phyloP scores from a whole-genome alignment of 2,888 invertebrate species.

The Gymnosoma rotundatum region DNA sequence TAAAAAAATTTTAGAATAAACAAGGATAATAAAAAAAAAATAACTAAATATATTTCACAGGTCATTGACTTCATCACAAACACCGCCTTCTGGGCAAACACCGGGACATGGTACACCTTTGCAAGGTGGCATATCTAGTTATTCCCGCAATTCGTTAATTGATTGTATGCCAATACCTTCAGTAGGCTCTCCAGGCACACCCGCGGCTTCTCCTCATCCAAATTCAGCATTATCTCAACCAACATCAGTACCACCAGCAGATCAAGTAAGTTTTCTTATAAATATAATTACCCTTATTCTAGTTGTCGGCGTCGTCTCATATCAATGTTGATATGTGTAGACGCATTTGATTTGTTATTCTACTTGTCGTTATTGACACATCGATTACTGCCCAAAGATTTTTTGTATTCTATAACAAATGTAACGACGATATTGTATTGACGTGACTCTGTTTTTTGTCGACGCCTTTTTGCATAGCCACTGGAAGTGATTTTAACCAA shows the following conservation, averaged over 20 bases:
- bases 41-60: conserved; percentile 39
- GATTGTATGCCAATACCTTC: conserved; percentile 82
- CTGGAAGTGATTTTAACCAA: too few relatives aligned
- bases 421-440: too few relatives aligned
- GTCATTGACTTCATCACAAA: conserved; percentile 67
- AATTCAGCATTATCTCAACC: conserved; percentile 87
- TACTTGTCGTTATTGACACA: too few relatives aligned
- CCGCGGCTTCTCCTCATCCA: conserved; percentile 86
- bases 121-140: conserved; percentile 86
- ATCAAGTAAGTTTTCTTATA: conserved; percentile 78
- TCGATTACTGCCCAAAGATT: too few relatives aligned
- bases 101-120: conserved; percentile 82
- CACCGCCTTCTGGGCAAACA: conserved; percentile 68
- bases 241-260: conserved; percentile 86
- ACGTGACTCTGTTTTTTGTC: too few relatives aligned
- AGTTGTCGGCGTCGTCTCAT: too few relatives aligned
- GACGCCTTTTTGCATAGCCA: too few relatives aligned
- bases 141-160: conserved; percentile 84
- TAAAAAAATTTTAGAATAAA: not conserved
- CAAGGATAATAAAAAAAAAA: not conserved
- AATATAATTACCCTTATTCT: too few relatives aligned
- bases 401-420: too few relatives aligned
- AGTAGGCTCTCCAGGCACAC: conserved; percentile 86
- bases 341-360: too few relatives aligned
- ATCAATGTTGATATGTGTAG: too few relatives aligned